A percentile compares a stretch with the other conserved stretches of the same genome.
Evolutionary conservation across 1,140 invertebrate species (phyloP).

Genomic region (Caerostris extrusa): DNA sequence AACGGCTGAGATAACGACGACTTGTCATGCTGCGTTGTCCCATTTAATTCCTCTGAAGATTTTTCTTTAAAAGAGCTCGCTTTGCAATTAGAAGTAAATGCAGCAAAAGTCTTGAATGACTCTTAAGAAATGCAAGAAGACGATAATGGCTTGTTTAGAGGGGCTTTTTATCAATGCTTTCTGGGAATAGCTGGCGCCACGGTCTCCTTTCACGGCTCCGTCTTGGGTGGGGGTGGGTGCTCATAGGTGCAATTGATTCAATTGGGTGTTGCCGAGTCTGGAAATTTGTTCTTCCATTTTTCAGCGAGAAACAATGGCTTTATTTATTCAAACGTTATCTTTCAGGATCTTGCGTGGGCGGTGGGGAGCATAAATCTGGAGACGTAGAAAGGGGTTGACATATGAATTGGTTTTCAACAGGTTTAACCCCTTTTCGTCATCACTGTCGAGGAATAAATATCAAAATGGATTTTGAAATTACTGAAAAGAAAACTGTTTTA

Average conservation of each 20-base stretch:
- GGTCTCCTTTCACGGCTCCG: background rate
- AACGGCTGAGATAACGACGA: background rate
- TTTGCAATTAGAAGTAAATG: constrained; percentile 19
- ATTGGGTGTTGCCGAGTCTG: background rate
- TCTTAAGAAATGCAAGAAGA: background rate
- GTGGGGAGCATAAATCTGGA: background rate
- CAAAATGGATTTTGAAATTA: too few species aligned
- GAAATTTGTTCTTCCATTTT: constrained; percentile 19
- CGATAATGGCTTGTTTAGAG: constrained; percentile 4
- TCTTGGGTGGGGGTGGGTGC: background rate
- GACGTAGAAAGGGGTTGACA: background rate
- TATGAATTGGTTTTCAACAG: background rate
- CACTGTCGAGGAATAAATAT: too few species aligned
- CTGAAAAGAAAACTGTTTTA: too few species aligned
- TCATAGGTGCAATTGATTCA: constrained; percentile 46
- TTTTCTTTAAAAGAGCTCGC: background rate
- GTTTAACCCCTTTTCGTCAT: background rate
- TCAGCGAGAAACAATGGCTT: constrained; percentile 5
- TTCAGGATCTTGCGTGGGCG: background rate
- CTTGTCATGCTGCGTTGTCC: constrained; percentile 16
- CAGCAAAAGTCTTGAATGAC: constrained; percentile 35
- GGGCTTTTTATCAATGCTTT: background rate
- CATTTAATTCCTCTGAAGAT: background rate
- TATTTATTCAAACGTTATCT: constrained; percentile 13
- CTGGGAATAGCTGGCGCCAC: constrained; percentile 12